A percentile compares a stretch with the other conserved stretches of the same genome.
phyloP scores from a whole-genome alignment of 2,113 vertebrate species.

The Myrmecobius fasciatus region DNA sequence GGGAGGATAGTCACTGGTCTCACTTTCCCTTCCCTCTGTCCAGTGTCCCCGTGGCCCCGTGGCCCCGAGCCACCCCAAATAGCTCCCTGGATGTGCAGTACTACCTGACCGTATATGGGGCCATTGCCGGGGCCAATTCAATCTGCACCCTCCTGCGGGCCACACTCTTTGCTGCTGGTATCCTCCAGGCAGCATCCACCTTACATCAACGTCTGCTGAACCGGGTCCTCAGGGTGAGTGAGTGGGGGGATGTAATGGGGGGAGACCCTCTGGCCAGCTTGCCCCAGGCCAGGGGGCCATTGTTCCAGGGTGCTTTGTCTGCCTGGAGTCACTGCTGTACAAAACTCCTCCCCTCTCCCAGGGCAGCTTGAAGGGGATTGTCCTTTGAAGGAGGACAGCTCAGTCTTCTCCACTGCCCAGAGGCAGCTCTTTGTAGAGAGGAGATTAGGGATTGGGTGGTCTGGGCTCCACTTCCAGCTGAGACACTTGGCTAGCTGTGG shows the following conservation, averaged over 20 bases:
- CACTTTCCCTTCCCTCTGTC: constrained; percentile 68
- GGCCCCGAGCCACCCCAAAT: constrained; percentile 75
- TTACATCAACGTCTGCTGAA: constrained; percentile 90
- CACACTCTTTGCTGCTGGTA: constrained; percentile 92
- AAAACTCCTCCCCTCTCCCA: not conserved
- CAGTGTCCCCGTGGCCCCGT: constrained; percentile 80
- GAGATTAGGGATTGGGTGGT: not conserved
- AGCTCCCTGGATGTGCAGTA: constrained; percentile 87
- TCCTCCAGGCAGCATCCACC: constrained; percentile 86
- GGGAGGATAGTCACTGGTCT: constrained; percentile 44
- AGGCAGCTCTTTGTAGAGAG: not conserved
- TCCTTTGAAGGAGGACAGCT: not conserved
- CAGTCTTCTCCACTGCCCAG: not conserved
- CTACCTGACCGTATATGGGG: constrained; percentile 91
- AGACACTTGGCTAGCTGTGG: not conserved
- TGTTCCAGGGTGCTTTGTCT: constrained; percentile 3
- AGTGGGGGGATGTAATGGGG: not conserved
- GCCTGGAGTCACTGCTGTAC: not conserved
- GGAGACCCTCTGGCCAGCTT: not conserved
- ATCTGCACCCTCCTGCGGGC: constrained; percentile 92
- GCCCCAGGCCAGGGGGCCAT: not conserved
- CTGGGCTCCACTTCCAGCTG: not conserved
- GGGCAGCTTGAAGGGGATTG: not conserved
- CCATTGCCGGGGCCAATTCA: constrained; percentile 91
- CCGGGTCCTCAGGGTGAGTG: constrained; percentile 89